Percentiles rank a stretch among this genome's conserved stretches.
Evolutionary conservation across 2,113 vertebrate species (phyloP).

Genomic region (Hemichromis elongatus): DNA sequence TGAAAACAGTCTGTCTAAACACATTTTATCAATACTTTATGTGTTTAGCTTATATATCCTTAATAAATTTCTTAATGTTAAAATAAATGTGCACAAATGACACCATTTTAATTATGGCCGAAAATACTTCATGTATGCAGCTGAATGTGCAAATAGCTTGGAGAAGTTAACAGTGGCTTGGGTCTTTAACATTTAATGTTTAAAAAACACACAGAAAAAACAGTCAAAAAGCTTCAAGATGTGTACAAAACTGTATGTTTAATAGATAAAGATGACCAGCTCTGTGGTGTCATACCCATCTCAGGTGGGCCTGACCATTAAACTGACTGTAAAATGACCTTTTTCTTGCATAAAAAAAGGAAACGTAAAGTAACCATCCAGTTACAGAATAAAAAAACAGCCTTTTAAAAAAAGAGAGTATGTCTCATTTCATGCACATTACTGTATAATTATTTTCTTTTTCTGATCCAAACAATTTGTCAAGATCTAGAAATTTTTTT

Average conservation of each 20-base stretch:
- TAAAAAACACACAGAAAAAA: not conserved
- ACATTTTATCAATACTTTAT: not conserved
- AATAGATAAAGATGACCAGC: not conserved
- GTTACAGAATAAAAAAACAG: not conserved
- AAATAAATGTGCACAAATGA: not conserved
- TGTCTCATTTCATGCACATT: too few species aligned
- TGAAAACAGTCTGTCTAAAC: not conserved
- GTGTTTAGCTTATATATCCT: not conserved
- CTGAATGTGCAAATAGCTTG: not conserved
- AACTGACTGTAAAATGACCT: not conserved
- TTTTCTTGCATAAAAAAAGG: not conserved
- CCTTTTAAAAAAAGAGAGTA: not conserved
- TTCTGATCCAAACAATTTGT: not conserved
- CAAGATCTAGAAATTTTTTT: not conserved
- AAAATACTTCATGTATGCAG: not conserved
- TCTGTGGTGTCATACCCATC: not conserved
- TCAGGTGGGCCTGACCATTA: not conserved
- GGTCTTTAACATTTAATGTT: not conserved
- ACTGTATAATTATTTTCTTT: not conserved
- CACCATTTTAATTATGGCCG: not conserved
- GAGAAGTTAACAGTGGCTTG: not conserved
- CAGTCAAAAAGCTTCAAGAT: not conserved
- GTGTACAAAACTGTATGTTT: not conserved
- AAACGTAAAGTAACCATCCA: not conserved
- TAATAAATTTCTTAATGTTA: not conserved